Base-by-base conservation (phyloP, 2,888 invertebrate genomes). In the Hydrotaea cyrtoneurina region DNA sequence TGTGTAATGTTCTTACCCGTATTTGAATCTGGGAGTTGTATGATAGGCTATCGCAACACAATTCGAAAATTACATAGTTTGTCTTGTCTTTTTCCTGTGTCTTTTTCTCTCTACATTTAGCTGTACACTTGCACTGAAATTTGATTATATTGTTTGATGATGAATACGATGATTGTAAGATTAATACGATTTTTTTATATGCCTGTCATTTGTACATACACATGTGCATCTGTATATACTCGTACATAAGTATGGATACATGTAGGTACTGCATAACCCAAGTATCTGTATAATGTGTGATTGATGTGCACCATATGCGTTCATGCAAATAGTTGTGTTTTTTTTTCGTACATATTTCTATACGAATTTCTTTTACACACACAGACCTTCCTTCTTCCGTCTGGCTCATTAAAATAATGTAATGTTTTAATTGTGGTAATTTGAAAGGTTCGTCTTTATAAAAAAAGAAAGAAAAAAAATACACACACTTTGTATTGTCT, bases 321-420 rank as follows among this genome's bases (percentile, higher is more conserved):
- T 82, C 75, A 88, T 86, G 88, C 88, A 88, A 86, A 86, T 86
- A 64, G 76, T 75, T 78, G 17, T 66, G 39, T 76, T 86, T 85
- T 64, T 64, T 26, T 64, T 31, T 31, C 31, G 31, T 4, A 31
- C 7, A 31, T 2, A 31, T n/a, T n/a, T 62, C 57, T 62, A 31
- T n/a, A 31, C 39, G 7, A 69, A 23, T 46, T 46, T 43, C 1
- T 5, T 66, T 21, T 69, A 43, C 62, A 7, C 62, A 7, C 13
- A 23, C 2, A 39, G 17, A 10, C 39, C 39, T 64, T 50, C 7
- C 39, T 36, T 64, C 39, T 10, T 36, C 7, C 11, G 36, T 66
- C 15, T 26, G 11, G 43, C 69, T 69, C 69, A 69, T 69, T 59
- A 23, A 64, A 64, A 31, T 17, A 64, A n/a, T 64, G 31, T 64